Base-by-base conservation (phyloP, 2,888 invertebrate species). In the Hofmannophila pseudospretella region DNA sequence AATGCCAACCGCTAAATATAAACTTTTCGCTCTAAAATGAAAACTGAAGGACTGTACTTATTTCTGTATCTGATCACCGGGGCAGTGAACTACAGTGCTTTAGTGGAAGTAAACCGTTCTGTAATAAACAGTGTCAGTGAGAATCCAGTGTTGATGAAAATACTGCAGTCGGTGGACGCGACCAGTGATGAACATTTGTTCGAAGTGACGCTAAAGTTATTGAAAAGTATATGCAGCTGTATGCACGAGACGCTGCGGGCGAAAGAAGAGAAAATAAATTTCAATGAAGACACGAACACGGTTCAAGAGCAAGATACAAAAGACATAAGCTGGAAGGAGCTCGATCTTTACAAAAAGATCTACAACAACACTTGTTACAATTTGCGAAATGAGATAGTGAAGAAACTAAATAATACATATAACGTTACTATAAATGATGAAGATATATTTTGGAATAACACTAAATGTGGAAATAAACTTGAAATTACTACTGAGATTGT, bases 191-290 rank as follows among this genome's bases (percentile, higher is more conserved):
- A 73, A 43, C 64, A 68, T 49, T 57, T 82, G 14, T 60, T 73
- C 14, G 58, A 76, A 36, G 67, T 73, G 19, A 77, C 79, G 0
- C 42, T 76, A 12, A 71, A 72, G 44, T 47, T 84, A n/a, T 51
- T 85, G n/a, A 64, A 67, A 39, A 72, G 70, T 51, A 51, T 84
- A 26, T 84, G 85, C 54, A 42, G 48, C 23, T 84, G 84, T 46
- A 75, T 85, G 70, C 58, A 57, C 7, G 68, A 76, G 41, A 68
- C 67, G 1, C 49, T 77, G 8, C 52, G 47, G 22, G 52, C 45
- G 2, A 71, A 69, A 39, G 54, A 68, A 51, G 53, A 56, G 25
- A 51, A 5, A 13, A 41, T 39, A 12, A 20, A 30, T 22, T 42
- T 59, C 5, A 40, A 52, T n/a, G 49, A 44, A 4, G 36, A 26